These are phyloP conservation scores for Xiphophorus birchmanni DNA, from an alignment of 2,797 vertebrate genomes.

Conservation along the genomic window DNA sequence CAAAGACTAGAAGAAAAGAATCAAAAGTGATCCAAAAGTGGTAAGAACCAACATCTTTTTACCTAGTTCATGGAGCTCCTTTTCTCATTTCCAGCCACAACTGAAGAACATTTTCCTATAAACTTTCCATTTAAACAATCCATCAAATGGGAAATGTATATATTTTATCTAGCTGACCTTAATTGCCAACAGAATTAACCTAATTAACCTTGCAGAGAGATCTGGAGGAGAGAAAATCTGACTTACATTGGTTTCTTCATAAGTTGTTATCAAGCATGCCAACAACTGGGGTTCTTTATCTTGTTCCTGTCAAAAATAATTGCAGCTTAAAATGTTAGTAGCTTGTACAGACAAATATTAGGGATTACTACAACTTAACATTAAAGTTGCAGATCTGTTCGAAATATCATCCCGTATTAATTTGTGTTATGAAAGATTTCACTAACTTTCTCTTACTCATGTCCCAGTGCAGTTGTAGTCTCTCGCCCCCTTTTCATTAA, in stretches of 20 bases:
- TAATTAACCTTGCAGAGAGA: background rate
- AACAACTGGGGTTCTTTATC: background rate
- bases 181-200: background rate
- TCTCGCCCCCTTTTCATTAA: background rate
- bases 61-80: background rate
- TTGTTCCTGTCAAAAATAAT: background rate
- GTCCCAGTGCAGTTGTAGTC: background rate
- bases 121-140: background rate
- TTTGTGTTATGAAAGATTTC: background rate
- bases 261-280: background rate
- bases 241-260: no score
- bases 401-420: background rate
- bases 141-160: background rate
- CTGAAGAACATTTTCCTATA: background rate
- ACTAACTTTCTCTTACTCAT: background rate
- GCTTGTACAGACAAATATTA: background rate
- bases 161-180: background rate
- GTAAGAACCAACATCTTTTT: background rate
- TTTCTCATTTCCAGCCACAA: background rate
- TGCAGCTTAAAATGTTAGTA: background rate
- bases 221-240: background rate
- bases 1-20: background rate
- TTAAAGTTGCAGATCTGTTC: background rate
- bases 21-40: background rate
- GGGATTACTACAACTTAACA: background rate